Evolutionary conservation across 2,888 invertebrate genomes (phyloP).

Genomic region (Cepaea hortensis): DNA sequence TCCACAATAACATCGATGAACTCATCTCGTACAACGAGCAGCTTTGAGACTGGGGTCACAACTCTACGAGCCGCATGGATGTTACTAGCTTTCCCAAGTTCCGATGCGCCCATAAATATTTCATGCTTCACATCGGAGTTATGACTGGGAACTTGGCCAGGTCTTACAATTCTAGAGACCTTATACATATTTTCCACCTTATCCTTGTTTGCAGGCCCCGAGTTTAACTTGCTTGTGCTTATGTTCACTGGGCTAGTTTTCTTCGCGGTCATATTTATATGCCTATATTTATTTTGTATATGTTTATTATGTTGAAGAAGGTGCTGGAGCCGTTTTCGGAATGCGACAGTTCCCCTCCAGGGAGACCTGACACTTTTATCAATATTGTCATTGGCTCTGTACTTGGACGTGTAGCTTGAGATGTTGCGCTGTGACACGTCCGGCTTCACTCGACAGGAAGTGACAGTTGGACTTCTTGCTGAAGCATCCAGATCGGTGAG

Average conservation of each 20-base stretch:
- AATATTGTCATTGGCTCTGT: neutral
- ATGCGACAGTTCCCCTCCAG: constrained; percentile 21
- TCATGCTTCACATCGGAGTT: neutral
- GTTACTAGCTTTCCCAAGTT: neutral
- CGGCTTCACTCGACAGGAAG: neutral
- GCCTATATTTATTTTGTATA: constrained; percentile 8
- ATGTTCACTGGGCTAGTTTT: neutral
- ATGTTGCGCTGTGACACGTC: too few relatives aligned
- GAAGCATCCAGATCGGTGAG: neutral
- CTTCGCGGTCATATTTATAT: neutral
- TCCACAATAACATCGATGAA: too few relatives aligned
- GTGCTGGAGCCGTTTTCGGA: constrained; percentile 20
- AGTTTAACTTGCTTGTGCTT: neutral
- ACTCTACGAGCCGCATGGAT: neutral
- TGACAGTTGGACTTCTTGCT: neutral
- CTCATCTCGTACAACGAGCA: neutral
- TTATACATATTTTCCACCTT: neutral
- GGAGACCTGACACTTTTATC: neutral
- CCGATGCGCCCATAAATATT: neutral
- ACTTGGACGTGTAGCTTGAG: constrained; percentile 31
- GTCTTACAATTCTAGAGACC: neutral
- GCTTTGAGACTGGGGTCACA: neutral
- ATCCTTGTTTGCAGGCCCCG: neutral
- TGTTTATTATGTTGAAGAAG: constrained; percentile 24
- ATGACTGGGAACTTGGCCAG: neutral